Evolutionary conservation across 2,888 invertebrate species (phyloP).

Genomic region (Tetrapedia diversipes): DNA sequence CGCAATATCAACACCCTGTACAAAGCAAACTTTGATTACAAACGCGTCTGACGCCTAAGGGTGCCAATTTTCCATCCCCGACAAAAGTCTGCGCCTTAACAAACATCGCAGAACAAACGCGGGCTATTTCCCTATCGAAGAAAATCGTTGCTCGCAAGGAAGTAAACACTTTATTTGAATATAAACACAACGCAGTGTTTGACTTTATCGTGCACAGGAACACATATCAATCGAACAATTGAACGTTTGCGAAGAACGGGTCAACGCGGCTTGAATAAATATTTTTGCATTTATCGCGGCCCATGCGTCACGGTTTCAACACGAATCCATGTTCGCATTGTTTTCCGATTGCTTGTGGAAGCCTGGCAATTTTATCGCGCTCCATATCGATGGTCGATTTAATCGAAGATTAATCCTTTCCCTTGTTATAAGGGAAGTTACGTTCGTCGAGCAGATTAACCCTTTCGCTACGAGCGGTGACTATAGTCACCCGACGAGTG

Average conservation of each 20-base stretch:
- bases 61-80: no score
- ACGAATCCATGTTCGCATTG: background rate
- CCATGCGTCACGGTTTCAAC: background rate
- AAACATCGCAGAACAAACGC: no score
- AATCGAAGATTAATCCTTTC: background rate
- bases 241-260: background rate
- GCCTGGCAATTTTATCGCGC: no score
- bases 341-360: no score
- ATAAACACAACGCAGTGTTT: background rate
- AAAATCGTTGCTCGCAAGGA: background rate
- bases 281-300: background rate
- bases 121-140: background rate
- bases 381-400: background rate
- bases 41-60: no score
- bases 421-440: no score
- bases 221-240: constrained; percentile 4
- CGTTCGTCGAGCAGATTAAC: no score
- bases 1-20: no score
- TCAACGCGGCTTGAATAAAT: background rate
- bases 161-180: constrained; percentile 1
- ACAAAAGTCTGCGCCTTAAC: no score
- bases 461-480: no score
- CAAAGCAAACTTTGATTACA: no score
- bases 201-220: background rate
- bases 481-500: no score